Base-by-base conservation (phyloP, 2,797 vertebrate species). In the Philypnodon macrostomus region DNA sequence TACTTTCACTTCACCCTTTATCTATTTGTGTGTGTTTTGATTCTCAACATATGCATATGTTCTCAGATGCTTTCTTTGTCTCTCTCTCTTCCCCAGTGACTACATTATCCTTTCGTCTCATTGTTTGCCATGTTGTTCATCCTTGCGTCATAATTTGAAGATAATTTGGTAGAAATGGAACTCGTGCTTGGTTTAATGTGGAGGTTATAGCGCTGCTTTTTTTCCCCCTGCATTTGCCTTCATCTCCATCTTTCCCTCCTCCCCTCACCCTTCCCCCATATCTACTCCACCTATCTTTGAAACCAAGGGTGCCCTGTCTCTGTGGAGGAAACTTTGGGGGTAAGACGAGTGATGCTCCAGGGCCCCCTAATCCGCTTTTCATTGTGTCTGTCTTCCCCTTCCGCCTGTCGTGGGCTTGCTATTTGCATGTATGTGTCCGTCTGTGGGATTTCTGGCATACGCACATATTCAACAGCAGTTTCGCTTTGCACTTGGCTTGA, bases 401-500 rank as follows among this genome's bases (percentile, higher is more conserved):
- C 47, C 24, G 49, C 53, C 34, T 61, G 65, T 73, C 34, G 50
- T 45, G 48, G 39, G 63, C 76, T 79, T 50, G n/a, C 73, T 79
- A 83, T 83, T 79, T 84, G 79, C 77, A 77, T 79, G 72, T 67
- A 62, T 74, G 57, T 79, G 56, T 76, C 65, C 77, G 67, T 73
- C 50, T 77, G 63, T 73, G 58, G 55, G 53, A 63, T 74, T 77
- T 80, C 53, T 73, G 67, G 63, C 67, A 53, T 55, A 47, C 27
- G 35, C 55, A 41, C 32, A 55, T 53, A 83, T 75, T 47, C 64
- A 78, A 72, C 60, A 63, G 62, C 54, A 67, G 71, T 57, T 72
- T 73, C 62, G 31, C 70, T 72, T 68, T 79, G 82, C 75, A 79
- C 81, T 86, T 59, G 73, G 70, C 79, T 81, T 85, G 80, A 86